Evolutionary conservation across 2,113 vertebrate genomes (phyloP).

Genomic region (Carassius gibelio): DNA sequence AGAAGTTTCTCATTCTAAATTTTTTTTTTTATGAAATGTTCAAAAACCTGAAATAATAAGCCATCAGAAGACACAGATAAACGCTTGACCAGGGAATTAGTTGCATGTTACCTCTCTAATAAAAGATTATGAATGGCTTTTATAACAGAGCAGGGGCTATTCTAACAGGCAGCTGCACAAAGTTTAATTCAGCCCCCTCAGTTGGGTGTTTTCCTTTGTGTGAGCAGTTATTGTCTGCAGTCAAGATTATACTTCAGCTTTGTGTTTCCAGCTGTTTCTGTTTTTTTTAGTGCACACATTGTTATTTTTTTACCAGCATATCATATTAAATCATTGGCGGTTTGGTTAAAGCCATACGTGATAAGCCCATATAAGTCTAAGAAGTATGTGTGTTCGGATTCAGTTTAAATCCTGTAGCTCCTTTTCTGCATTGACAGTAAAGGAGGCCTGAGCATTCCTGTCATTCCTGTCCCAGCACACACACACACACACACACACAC

Average conservation of each 20-base stretch:
- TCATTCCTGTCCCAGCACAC: constrained; percentile 67
- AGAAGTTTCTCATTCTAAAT: neutral
- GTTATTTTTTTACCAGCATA: neutral
- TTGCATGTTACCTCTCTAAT: constrained; percentile 10
- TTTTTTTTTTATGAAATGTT: neutral
- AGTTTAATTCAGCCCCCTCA: constrained; percentile 4
- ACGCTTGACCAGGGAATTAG: neutral
- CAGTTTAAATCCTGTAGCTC: neutral
- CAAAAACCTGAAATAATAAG: neutral
- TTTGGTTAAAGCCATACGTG: neutral
- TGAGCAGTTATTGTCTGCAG: neutral
- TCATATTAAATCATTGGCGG: neutral
- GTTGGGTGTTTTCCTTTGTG: neutral
- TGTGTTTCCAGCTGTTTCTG: too few relatives aligned
- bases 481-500: neutral
- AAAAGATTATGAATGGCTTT: neutral
- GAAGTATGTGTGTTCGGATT: neutral
- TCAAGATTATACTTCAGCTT: neutral
- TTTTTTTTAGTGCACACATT: neutral
- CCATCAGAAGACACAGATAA: neutral
- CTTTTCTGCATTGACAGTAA: constrained; percentile 54
- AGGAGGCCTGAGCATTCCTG: constrained; percentile 72
- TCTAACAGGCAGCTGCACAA: constrained; percentile 22
- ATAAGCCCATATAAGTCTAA: neutral
- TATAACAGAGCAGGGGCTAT: neutral